Conservation (phyloP, 1,140 invertebrate genomes). For the Phymastichus coffea region DNA sequence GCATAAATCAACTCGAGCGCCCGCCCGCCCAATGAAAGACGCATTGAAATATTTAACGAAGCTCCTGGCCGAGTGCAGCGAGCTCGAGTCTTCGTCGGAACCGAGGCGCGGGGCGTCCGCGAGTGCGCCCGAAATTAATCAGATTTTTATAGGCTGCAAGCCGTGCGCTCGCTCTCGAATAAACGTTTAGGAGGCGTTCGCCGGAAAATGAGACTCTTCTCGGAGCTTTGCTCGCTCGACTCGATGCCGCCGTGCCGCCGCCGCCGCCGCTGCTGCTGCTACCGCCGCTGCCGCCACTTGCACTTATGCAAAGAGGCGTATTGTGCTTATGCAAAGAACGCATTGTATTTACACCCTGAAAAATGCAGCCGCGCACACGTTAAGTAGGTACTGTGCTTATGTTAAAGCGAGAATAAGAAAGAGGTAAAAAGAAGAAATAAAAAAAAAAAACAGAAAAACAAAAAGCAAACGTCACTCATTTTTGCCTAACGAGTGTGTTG, state of each 20-base stretch:
- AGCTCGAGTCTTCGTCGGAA: too few relatives aligned
- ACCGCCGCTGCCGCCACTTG: not conserved
- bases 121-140: conserved; percentile 15
- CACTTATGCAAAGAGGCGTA: conserved; percentile 33
- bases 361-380: conserved; percentile 30
- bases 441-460: too few relatives aligned
- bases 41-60: too few relatives aligned
- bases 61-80: too few relatives aligned
- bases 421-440: not conserved
- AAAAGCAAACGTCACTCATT: not conserved
- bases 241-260: not conserved
- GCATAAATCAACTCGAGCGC: too few relatives aligned
- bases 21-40: too few relatives aligned
- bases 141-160: conserved; percentile 7
- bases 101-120: too few relatives aligned
- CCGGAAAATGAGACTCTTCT: conserved; percentile 11
- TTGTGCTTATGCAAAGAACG: conserved; percentile 36
- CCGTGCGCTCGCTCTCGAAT: not conserved
- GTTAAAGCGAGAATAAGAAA: conserved; percentile 12
- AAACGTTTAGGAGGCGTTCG: not conserved
- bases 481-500: too few relatives aligned
- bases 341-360: conserved; percentile 34
- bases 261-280: not conserved
- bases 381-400: conserved; percentile 34
- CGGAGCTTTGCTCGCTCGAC: not conserved